Percentiles rank a stretch among this genome's conserved stretches.
Conservation (phyloP, 2,888 invertebrate species). For the Pachycephus smyrnensis region DNA sequence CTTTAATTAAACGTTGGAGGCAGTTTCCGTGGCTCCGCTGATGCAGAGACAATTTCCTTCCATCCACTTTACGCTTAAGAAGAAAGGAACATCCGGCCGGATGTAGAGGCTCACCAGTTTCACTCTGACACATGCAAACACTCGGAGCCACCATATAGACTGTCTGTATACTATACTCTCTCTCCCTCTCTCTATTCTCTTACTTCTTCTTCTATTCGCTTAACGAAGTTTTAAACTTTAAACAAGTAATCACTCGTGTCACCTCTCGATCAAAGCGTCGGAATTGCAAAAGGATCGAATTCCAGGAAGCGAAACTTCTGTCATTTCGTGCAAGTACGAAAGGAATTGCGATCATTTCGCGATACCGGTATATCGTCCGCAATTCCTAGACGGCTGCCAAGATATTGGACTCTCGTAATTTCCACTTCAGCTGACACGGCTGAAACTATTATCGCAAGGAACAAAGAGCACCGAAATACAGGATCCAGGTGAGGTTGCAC, state of each 20-base stretch:
- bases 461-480: neutral
- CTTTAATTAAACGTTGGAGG: slow-evolving; percentile 66
- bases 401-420: neutral
- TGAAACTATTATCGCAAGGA: neutral
- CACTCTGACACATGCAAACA: neutral
- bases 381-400: neutral
- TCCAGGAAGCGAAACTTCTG: slow-evolving; percentile 46
- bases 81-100: slow-evolving; percentile 51
- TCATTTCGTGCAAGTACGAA: slow-evolving; percentile 27
- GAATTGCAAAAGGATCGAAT: slow-evolving; percentile 46
- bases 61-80: slow-evolving; percentile 58
- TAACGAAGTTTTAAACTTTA: slow-evolving; percentile 58
- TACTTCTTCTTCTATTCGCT: slow-evolving; percentile 17
- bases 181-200: slow-evolving; percentile 17
- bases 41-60: slow-evolving; percentile 66
- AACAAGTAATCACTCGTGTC: slow-evolving; percentile 58
- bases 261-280: slow-evolving; percentile 51
- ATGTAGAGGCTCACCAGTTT: slow-evolving; percentile 1
- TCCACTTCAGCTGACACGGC: neutral
- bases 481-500: neutral
- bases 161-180: neutral
- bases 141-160: neutral
- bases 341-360: neutral
- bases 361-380: neutral
- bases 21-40: slow-evolving; percentile 63